Percentiles rank a stretch among this genome's conserved stretches.
These are phyloP conservation scores for Piprites chloris DNA, from an alignment of 2,113 vertebrate species.

Conservation along the genomic window DNA sequence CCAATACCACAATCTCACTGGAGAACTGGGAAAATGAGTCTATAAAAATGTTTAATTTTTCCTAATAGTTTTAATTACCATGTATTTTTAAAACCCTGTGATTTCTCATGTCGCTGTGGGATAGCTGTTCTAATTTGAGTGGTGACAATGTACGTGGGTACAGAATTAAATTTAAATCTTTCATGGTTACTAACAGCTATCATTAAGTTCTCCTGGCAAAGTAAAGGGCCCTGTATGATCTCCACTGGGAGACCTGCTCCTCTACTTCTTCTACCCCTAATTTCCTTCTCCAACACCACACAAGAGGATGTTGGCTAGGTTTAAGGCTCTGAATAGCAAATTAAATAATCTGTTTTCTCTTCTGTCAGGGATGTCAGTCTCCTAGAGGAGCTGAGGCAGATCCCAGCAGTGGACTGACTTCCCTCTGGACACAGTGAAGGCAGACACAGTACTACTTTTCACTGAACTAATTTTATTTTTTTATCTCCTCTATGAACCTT, in stretches of 20 bases:
- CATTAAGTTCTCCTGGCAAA: neutral
- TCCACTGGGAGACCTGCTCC: neutral
- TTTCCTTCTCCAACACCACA: neutral
- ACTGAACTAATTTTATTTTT: neutral
- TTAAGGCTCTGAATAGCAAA: neutral
- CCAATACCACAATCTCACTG: neutral
- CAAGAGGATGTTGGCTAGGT: neutral
- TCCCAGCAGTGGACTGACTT: neutral
- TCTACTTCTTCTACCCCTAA: neutral
- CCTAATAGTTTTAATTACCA: conserved; percentile 47
- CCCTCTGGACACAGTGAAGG: neutral
- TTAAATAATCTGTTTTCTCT: neutral
- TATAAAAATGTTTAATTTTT: conserved; percentile 40
- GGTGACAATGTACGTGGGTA: conserved; percentile 12
- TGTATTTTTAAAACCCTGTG: conserved; percentile 1
- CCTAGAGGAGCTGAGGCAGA: neutral
- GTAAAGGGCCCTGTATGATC: neutral
- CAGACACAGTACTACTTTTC: neutral
- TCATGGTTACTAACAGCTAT: neutral
- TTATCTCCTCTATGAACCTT: neutral
- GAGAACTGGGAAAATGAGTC: neutral
- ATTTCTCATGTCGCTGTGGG: neutral
- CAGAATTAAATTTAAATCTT: conserved; percentile 21
- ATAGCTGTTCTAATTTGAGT: conserved; percentile 30
- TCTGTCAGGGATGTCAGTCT: neutral